Base-by-base conservation (phyloP, 2,113 vertebrate genomes). In the Grantiella picta region DNA sequence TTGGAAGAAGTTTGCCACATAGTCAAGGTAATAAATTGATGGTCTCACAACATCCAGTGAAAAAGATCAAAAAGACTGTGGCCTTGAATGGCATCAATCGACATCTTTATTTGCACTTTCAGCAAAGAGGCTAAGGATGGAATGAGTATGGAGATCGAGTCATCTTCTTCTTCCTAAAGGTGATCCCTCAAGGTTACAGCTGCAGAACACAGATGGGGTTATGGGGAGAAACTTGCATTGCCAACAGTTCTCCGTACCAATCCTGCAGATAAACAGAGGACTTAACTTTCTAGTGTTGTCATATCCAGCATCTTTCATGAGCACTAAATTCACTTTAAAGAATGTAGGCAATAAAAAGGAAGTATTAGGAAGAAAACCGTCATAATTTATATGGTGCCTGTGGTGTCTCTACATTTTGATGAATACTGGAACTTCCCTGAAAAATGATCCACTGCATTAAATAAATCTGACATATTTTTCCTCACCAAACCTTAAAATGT, bases 321-420 rank as follows among this genome's bases (percentile, higher is more conserved):
- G 35, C 77, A 90, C 82, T 95, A 92, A 86, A 94, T 96, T 90
- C 66, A 84, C 78, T 92, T 93, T 88, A 95, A 93, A 91, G 80
- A 94, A 92, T 92, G 90, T 66, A 93, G 42, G 86, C 79, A 96
- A 92, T 95, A 97, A 96, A 97, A 93, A 89, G 80, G 75, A 93
- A 94, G 56, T 91, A 90, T 93, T 95, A 95, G 91, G 72, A 83
- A 95, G 81, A 77, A 95, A 96, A 88, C 71, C 29, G 35, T 83
- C 84, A 95, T 95, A 95, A 96, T 94, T 97, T 96, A 94, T 93
- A 90, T 77, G 68, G 54, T 95, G 71, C 81, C 82, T 94, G 75
- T 93, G 68, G 64, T 91, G 78, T 88, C 66, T 95, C 80, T 84
- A 81, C 83, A 81, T 92, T 91, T 95, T 92, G 92, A 95, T 93